A percentile compares a stretch with the other conserved stretches of the same genome.
These are phyloP conservation scores for Xestia sexstrigata DNA, from an alignment of 2,888 invertebrate species.

Conservation along the genomic window DNA sequence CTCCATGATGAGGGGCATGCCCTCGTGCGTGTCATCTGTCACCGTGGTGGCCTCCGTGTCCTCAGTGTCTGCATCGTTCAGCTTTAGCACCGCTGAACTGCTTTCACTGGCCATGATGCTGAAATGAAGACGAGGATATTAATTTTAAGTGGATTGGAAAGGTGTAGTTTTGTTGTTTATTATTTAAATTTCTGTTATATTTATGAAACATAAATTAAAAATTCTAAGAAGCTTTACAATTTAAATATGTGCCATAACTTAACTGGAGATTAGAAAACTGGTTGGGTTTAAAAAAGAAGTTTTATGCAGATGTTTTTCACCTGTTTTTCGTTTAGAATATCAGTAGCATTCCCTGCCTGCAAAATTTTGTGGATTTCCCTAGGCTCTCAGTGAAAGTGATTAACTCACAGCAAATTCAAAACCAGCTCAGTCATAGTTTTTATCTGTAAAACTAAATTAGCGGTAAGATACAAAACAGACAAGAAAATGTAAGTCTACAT, in stretches of 20 bases:
- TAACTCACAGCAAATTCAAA: background rate
- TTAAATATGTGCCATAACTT: background rate
- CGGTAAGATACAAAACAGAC: background rate
- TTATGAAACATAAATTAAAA: background rate
- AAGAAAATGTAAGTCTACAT: background rate
- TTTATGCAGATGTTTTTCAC: no score
- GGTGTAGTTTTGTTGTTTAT: background rate
- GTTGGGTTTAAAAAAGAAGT: background rate
- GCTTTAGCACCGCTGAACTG: slow-evolving; percentile 86
- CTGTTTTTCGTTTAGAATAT: background rate
- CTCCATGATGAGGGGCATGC: slow-evolving; percentile 84
- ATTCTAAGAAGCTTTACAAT: background rate
- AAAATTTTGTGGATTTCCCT: background rate
- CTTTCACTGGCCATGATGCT: slow-evolving; percentile 83
- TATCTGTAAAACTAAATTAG: no score
- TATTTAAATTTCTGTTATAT: background rate
- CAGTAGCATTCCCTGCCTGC: background rate
- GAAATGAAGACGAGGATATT: background rate
- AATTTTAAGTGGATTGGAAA: no score
- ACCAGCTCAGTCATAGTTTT: background rate
- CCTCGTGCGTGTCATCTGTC: slow-evolving; percentile 77
- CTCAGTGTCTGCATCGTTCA: slow-evolving; percentile 84
- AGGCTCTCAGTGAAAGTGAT: background rate
- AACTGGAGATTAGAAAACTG: background rate
- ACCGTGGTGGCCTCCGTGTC: slow-evolving; percentile 82